phyloP scores from a whole-genome alignment of 2,797 vertebrate species.

The Labeo calbasu region DNA sequence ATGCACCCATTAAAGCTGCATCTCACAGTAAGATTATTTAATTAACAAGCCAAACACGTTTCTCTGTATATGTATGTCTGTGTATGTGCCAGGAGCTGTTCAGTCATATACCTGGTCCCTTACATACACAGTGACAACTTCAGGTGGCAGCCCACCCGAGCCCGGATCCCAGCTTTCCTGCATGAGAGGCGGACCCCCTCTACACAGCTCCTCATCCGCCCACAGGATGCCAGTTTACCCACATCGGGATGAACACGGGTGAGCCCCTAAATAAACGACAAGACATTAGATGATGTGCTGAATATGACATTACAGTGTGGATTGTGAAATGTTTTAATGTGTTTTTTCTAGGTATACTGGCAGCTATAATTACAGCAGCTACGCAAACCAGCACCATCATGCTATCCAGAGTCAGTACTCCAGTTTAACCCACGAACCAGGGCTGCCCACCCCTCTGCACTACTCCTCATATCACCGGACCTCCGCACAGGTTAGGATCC shows the following conservation, averaged over 20 bases:
- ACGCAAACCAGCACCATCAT: conserved; percentile 93
- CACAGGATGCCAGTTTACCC: conserved; percentile 95
- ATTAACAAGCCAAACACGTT: conserved; percentile 50
- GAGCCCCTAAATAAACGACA: conserved; percentile 54
- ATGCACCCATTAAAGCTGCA: conserved; percentile 24
- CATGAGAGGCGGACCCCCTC: conserved; percentile 88
- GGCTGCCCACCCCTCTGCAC: conserved; percentile 91
- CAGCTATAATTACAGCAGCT: conserved; percentile 97
- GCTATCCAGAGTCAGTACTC: conserved; percentile 96
- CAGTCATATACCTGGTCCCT: conserved; percentile 99
- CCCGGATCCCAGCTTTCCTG: conserved; percentile 90
- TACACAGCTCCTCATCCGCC: conserved; percentile 84
- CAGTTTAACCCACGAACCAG: conserved; percentile 88
- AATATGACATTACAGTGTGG: not conserved
- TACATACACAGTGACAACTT: conserved; percentile 98
- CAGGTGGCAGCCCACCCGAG: conserved; percentile 88
- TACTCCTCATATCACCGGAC: conserved; percentile 95
- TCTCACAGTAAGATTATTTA: conserved; percentile 35
- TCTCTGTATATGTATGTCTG: conserved; percentile 73
- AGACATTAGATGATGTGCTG: not conserved
- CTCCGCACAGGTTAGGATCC: conserved; percentile 88
- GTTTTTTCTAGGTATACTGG: conserved; percentile 85
- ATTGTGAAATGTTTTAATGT: not conserved
- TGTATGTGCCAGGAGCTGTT: conserved; percentile 90
- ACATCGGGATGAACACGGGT: conserved; percentile 96